Percentiles rank a stretch among this genome's conserved stretches.
phyloP scores from a whole-genome alignment of 2,888 invertebrate species.

The Agonopterix heracliana region DNA sequence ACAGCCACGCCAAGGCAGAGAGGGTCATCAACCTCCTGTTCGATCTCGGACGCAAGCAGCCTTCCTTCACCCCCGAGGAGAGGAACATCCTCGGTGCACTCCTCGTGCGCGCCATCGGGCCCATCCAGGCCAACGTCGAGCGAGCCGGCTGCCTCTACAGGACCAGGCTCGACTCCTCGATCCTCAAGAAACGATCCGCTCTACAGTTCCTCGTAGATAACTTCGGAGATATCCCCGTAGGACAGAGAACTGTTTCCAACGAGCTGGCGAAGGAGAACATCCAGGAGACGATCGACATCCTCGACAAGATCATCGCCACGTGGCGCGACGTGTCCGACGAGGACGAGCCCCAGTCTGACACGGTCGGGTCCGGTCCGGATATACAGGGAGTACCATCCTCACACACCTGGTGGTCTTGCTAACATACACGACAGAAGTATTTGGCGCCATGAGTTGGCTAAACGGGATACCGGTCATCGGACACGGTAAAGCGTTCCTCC shows the following conservation, averaged over 20 bases:
- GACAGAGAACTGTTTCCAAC: neutral
- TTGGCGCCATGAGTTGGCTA: too few relatives aligned
- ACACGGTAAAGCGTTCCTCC: too few relatives aligned
- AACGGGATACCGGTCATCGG: too few relatives aligned
- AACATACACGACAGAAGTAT: too few relatives aligned
- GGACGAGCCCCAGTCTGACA: too few relatives aligned
- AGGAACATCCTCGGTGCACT: neutral
- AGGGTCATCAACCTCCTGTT: too few relatives aligned
- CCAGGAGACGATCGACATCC: constrained; percentile 5
- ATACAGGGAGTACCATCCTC: too few relatives aligned
- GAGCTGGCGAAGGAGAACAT: constrained; percentile 1
- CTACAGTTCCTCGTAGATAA: constrained; percentile 8
- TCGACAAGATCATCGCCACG: constrained; percentile 6
- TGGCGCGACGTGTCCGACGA: too few relatives aligned
- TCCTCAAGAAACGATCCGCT: constrained; percentile 12
- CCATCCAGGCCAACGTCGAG: constrained; percentile 10
- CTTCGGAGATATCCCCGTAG: constrained; percentile 6
- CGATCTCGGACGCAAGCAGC: neutral
- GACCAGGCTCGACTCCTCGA: constrained; percentile 2
- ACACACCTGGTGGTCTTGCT: too few relatives aligned
- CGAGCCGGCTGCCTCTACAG: constrained; percentile 6
- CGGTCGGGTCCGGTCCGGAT: too few relatives aligned
- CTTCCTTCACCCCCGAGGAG: neutral
- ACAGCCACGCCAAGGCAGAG: too few relatives aligned
- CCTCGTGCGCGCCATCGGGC: constrained; percentile 1